Evolutionary conservation across 23 tunicate genomes (phyloP), one percentile per base, ranked within the genome.

Genomic region (Oikopleura albicans): DNA sequence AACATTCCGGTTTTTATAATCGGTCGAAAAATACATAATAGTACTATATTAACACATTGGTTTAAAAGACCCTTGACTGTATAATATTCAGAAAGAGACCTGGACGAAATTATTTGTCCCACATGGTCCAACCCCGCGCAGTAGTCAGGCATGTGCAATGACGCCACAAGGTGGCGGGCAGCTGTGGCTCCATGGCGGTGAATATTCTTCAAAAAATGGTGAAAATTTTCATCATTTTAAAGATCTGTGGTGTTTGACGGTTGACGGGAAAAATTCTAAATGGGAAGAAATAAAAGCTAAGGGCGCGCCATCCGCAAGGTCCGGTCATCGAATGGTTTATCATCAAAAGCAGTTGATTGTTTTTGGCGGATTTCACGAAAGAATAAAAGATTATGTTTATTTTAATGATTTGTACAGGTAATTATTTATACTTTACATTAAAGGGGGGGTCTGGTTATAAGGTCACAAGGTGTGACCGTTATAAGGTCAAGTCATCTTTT

Each of bases 301-400:
- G 40, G 90, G 90, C 0, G 97, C 89, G 0, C 97, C 97, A 39
- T 87, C 91, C 28, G 89, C 97, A 0, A 75, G 97, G 1, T 86
- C 89, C 66, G 97, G 97, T 1, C 97, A 91, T 76, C 87, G 97
- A 40, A 91, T 91, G 97, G 57, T 76, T 40, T 87, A 39, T 35
- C 86, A 84, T 83, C 89, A 91, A 40, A 86, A 86, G 40, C 87
- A 86, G 38, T 76, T 91, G 16, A 84, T 89, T 84, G 90, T 91
- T 1, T 91, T 91, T 85, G 97, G 97, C 28, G 97, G 97, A 0
- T 91, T 91, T 85, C 97, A 91, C 35, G 97, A 91, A 75, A 56
- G 88, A 39, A 66, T 75, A 28, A 84, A 49, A 36, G 85, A 89
- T 56, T 91, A 88, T 76, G 56, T 87, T 40, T 91, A 91, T 87